phyloP scores from a whole-genome alignment of 2,888 invertebrate species.

The Scelioninae gen. 2 region DNA sequence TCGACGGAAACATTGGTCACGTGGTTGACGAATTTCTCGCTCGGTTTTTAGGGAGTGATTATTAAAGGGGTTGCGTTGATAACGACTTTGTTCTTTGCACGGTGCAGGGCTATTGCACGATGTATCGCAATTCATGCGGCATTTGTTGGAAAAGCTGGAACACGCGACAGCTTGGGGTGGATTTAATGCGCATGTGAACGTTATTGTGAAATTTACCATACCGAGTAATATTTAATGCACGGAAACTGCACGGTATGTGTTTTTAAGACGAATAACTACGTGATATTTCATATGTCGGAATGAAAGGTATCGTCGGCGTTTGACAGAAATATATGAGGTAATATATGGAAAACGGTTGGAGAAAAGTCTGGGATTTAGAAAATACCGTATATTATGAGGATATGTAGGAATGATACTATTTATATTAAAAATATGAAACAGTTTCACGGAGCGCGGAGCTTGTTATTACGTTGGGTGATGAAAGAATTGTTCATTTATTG shows the following conservation, averaged over 20 bases:
- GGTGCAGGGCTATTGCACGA: conserved; percentile 6
- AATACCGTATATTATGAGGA: not conserved
- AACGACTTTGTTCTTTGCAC: too few relatives aligned
- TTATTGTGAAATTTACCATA: conserved; percentile 1
- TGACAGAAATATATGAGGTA: conserved; percentile 23
- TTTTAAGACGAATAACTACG: not conserved
- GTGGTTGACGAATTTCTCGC: too few relatives aligned
- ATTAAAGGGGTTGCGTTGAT: too few relatives aligned
- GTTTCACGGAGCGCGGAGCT: not conserved
- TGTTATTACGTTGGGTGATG: not conserved
- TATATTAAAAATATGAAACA: conserved; percentile 16
- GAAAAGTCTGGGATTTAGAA: conserved; percentile 8
- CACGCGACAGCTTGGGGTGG: conserved; percentile 3
- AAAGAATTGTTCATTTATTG: too few relatives aligned
- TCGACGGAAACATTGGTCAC: too few relatives aligned
- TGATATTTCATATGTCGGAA: conserved; percentile 20
- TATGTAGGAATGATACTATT: not conserved
- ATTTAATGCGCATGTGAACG: not conserved
- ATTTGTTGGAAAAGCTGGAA: not conserved
- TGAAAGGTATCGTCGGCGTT: conserved; percentile 18
- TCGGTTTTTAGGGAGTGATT: too few relatives aligned
- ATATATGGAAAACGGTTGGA: conserved; percentile 12
- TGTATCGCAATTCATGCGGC: conserved; percentile 12
- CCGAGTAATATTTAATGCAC: not conserved
- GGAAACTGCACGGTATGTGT: not conserved